A percentile compares a stretch with the other conserved stretches of the same genome.
phyloP scores from a whole-genome alignment of 2,113 vertebrate genomes.

The Rattus rattus region DNA sequence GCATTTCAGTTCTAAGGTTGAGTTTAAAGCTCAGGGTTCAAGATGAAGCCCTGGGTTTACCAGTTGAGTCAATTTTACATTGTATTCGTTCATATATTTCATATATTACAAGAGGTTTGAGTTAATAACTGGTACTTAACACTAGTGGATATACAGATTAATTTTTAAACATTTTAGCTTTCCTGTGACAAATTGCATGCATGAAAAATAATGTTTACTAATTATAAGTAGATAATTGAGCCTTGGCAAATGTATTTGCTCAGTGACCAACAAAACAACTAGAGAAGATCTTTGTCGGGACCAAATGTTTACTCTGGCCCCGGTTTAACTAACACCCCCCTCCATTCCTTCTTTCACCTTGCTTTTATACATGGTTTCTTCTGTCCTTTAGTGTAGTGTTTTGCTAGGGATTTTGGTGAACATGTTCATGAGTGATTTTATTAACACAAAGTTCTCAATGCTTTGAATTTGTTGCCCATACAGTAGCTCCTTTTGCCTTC shows the following conservation, averaged over 20 bases:
- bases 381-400: neutral
- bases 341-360: neutral
- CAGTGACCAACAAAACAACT: neutral
- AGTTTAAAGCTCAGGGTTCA: conserved; percentile 1
- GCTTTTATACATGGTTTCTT: conserved; percentile 13
- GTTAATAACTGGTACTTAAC: conserved; percentile 10
- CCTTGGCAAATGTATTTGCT: neutral
- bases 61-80: neutral
- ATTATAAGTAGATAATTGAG: neutral
- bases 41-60: conserved; percentile 16
- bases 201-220: conserved; percentile 1
- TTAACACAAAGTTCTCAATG: neutral
- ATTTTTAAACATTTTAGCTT: neutral
- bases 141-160: neutral
- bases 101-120: neutral
- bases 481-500: neutral
- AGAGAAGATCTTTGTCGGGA: neutral
- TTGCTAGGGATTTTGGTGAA: neutral
- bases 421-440: neutral
- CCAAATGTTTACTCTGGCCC: neutral
- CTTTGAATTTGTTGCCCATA: neutral
- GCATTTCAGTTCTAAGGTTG: neutral
- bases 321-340: neutral
- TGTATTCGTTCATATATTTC: neutral
- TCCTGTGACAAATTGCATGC: neutral